Percentiles rank a stretch among this genome's conserved stretches.
Conservation (phyloP, 1,140 invertebrate species). For the Drosophila dunni region DNA sequence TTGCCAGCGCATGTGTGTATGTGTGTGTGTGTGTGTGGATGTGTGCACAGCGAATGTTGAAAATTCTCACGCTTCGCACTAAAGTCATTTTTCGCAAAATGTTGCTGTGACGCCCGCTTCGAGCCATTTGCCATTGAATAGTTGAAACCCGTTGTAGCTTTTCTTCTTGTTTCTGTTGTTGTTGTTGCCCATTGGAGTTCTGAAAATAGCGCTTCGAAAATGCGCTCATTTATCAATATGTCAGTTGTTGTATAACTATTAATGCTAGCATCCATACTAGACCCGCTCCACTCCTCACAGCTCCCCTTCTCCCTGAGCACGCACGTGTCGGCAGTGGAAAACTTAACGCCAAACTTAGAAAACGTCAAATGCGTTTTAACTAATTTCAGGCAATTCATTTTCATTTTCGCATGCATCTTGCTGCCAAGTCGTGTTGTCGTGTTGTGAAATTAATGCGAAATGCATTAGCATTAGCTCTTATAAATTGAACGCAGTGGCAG, state of each 20-base stretch:
- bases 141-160: conserved; percentile 43
- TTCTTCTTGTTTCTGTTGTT: conserved; percentile 20
- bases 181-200: conserved; percentile 2
- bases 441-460: conserved; percentile 66
- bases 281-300: background rate
- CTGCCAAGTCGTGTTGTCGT: conserved; percentile 47
- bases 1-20: conserved; percentile 18
- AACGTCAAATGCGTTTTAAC: conserved; percentile 79
- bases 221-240: conserved; percentile 81
- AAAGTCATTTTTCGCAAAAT: conserved; percentile 71
- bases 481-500: conserved; percentile 50
- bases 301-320: background rate
- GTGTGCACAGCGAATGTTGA: conserved; percentile 31
- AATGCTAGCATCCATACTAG: conserved; percentile 50
- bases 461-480: conserved; percentile 72
- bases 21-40: conserved; percentile 15
- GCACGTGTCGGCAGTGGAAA: conserved; percentile 43
- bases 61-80: conserved; percentile 76
- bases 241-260: conserved; percentile 83
- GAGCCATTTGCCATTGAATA: conserved; percentile 73
- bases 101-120: conserved; percentile 39
- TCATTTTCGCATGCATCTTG: conserved; percentile 68
- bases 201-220: conserved; percentile 62
- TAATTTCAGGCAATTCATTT: conserved; percentile 79
- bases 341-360: conserved; percentile 58